A percentile compares a stretch with the other conserved stretches of the same genome.
Conservation (phyloP, 1,140 invertebrate genomes). For the Cherax quadricarinatus region DNA sequence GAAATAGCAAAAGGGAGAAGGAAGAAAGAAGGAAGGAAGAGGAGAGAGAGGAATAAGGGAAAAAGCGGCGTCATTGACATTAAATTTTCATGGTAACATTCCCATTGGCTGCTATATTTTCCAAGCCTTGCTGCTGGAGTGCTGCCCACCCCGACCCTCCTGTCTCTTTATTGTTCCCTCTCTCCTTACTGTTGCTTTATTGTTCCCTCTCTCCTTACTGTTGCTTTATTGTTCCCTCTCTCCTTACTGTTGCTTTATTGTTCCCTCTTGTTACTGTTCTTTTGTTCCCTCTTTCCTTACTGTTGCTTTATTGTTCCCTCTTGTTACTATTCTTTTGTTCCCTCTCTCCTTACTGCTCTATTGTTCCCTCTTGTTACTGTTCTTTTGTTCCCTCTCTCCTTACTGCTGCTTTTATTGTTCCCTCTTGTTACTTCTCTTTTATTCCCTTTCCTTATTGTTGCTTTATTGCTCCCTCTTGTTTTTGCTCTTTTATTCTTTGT, state of each 20-base stretch:
- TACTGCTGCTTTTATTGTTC: background rate
- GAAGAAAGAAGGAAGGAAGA: background rate
- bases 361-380: background rate
- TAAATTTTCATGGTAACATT: conserved; percentile 62
- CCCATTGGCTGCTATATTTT: conserved; percentile 66
- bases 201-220: background rate
- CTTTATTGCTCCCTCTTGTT: background rate
- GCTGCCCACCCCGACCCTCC: background rate
- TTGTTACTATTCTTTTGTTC: background rate
- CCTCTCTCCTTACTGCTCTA: background rate
- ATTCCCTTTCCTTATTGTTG: background rate
- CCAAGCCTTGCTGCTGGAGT: conserved; percentile 34
- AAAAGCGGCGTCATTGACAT: conserved; percentile 39
- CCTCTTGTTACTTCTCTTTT: background rate
- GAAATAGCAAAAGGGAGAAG: background rate
- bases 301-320: background rate
- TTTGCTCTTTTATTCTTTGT: too few relatives aligned
- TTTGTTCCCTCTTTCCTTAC: background rate
- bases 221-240: background rate
- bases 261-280: background rate
- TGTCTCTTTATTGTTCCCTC: conserved; percentile 1
- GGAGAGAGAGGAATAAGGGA: background rate
- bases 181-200: background rate
- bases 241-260: background rate
- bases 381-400: background rate